phyloP scores from a whole-genome alignment of 2,113 vertebrate species.

The Morone chrysops region DNA sequence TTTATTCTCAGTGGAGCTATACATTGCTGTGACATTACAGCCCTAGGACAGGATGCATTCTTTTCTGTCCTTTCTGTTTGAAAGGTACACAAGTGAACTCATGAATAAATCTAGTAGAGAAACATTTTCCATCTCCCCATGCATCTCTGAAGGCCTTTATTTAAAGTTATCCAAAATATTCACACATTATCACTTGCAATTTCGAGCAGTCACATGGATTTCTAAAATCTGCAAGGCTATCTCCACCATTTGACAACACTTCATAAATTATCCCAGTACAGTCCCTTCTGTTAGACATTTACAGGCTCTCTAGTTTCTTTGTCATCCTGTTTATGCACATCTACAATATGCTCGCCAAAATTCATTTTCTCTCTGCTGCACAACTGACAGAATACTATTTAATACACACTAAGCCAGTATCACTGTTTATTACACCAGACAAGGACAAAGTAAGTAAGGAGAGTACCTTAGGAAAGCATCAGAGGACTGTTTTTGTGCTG shows the following conservation, averaged over 20 bases:
- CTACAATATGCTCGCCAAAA: conserved; percentile 53
- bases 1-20: conserved; percentile 54
- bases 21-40: conserved; percentile 26
- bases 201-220: conserved; percentile 40
- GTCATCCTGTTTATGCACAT: conserved; percentile 64
- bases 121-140: background rate
- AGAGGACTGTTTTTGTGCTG: conserved; percentile 65
- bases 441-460: conserved; percentile 58
- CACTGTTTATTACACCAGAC: conserved; percentile 61
- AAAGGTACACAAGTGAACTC: conserved; percentile 26
- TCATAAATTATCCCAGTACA: conserved; percentile 60
- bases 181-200: conserved; percentile 24
- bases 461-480: conserved; percentile 63
- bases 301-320: conserved; percentile 59
- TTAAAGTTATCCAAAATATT: conserved; percentile 26
- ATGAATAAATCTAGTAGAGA: conserved; percentile 35
- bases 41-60: conserved; percentile 23
- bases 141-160: conserved; percentile 5
- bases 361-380: conserved; percentile 60
- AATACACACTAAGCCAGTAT: conserved; percentile 60
- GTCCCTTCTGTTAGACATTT: conserved; percentile 65
- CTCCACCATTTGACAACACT: conserved; percentile 46
- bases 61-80: conserved; percentile 19
- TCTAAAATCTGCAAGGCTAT: conserved; percentile 58
- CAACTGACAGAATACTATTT: conserved; percentile 58